phyloP scores from a whole-genome alignment of 1,140 invertebrate species.

The Contarinia nasturtii region DNA sequence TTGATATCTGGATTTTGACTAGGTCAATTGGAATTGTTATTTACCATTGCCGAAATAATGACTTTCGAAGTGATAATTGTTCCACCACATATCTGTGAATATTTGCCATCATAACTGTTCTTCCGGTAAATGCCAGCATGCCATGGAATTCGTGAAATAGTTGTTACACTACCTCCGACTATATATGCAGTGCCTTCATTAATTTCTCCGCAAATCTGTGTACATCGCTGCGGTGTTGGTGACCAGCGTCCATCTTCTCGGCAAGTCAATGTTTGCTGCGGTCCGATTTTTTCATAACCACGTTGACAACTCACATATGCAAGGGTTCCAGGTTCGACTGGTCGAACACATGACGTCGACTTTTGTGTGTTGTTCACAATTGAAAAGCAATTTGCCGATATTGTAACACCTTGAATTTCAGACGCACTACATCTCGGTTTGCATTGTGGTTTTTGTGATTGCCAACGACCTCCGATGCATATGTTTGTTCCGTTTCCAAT shows the following conservation, averaged over 20 bases:
- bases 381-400: background rate
- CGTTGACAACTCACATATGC: background rate
- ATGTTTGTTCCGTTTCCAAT: background rate
- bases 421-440: background rate
- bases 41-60: slow-evolving; percentile 12
- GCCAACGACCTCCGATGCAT: background rate
- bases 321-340: background rate
- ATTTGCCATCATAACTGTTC: background rate
- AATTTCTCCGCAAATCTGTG: slow-evolving; percentile 4
- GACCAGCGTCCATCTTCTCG: background rate
- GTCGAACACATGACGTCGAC: background rate
- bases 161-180: slow-evolving; percentile 12
- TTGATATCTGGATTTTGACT: no score
- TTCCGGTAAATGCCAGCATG: slow-evolving; percentile 19
- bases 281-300: background rate
- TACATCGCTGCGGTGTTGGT: background rate
- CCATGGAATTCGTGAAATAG: slow-evolving; percentile 21
- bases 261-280: background rate
- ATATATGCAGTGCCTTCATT: background rate
- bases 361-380: no score
- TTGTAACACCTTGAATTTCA: background rate
- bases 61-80: slow-evolving; percentile 13
- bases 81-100: slow-evolving; percentile 12
- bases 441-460: background rate
- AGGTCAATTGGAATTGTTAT: slow-evolving; percentile 1